Evolutionary conservation across 2,113 vertebrate genomes (phyloP), one percentile per base, ranked within the genome.

Genomic region (Epinephelus cyanopodus): DNA sequence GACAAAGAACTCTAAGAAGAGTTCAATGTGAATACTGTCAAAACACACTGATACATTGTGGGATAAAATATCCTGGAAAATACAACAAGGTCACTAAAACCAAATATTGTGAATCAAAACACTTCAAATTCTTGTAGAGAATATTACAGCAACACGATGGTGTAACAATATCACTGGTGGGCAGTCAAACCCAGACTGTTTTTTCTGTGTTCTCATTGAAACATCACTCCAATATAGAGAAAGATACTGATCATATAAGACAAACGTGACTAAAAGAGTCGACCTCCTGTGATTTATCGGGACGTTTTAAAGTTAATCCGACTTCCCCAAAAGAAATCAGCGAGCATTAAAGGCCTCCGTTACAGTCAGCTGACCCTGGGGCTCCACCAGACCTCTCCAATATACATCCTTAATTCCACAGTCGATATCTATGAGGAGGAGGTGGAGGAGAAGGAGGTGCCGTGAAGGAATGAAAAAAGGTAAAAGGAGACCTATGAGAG

Each of bases 341-440:
- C 74, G 74, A 88, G 87, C 90, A 90, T 91, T 91, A 91, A 89
- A 93, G 92, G 53, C 39, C 75, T 91, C 83, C 81, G 90, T 85
- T 87, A 95, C 94, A 95, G 95, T 89, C 95, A 93, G 91, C 94
- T 96, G 96, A 97, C 95, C 96, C 94, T 72, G 69, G 27, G 95
- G 95, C 94, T 90, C 77, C 54, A 68, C 69, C 86, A 70, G 72
- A 45, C 84, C 70, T 87, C 94, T 90, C 90, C 83, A 90, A 15
- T 92, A 93, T 87, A 90, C 90, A 91, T 92, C 86, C 85, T 63
- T 86, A 85, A 90, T 87, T 85, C 87, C 81, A 64, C 66, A 86
- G 87, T 93, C 92, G 82, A 94, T 90, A 89, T 89, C 77, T 77
- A 84, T 68, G 67, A 73, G 71, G 50, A 75, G 67, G 86, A 90